Base-by-base conservation (phyloP, 2,888 invertebrate genomes). In the Papilio demoleus region DNA sequence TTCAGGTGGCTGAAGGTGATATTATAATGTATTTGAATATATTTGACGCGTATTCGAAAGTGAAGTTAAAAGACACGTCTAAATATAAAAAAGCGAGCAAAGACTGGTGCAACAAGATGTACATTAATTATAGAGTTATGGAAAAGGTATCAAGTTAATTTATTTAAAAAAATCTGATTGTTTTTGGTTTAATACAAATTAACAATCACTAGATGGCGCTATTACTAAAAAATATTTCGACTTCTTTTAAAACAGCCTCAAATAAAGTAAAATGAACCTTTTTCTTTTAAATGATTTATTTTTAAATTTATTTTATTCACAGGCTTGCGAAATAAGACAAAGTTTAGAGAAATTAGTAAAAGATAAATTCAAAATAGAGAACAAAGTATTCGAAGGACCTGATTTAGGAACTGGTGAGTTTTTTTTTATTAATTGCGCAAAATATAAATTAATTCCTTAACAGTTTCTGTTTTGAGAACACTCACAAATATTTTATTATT, bases 11-110 rank as follows among this genome's bases (percentile, higher is more conserved):
- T 4, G 99, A 99, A 88, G 99, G 99, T 0, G 99, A 99, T 85
- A 94, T 98, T 53, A 92, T 99, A 19, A 98, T 98, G 31, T 93
- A 97, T 68, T 88, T 99, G 3, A 99, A 99, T 84, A 95, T 98
- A 0, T 97, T 95, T 80, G 95, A 93, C 2, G 91, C 94, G 0
- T 96, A 94, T 71, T 77, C 90, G 4, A 93, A 93, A 74, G 76
- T 92, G 9, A 71, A 79, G 0, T 73, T 79, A 0, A 40, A 70
- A 0, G 56, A 88, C 31, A 86, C 87, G 70, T 86, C 82, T 59
- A 76, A 71, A 86, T 73, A 92, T 77, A 84, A 88, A 82, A 81
- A 93, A 83, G 90, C 93, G 81, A 70, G 87, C 74, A 94, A 93
- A 82, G 94, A 93, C 42, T 96, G 95, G 92, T 99, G 99, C 79